phyloP scores from a whole-genome alignment of 1,140 invertebrate species.

The Conus ventricosus region DNA sequence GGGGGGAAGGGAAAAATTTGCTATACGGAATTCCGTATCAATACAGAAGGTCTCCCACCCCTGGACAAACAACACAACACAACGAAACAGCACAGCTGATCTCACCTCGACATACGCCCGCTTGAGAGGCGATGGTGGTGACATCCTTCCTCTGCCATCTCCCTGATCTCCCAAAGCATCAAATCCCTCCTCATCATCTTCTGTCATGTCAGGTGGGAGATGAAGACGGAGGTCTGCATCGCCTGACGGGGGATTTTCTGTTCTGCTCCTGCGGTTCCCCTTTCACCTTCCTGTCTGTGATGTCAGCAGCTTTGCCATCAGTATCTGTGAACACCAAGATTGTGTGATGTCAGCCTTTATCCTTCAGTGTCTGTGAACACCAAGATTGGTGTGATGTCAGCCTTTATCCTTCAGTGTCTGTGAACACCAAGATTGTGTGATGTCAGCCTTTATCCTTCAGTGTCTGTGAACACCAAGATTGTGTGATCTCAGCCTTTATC shows the following conservation, averaged over 20 bases:
- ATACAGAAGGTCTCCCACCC: too few species aligned
- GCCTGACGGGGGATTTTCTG: background rate
- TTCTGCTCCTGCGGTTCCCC: background rate
- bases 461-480: too few species aligned
- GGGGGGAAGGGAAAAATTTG: too few species aligned
- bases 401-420: too few species aligned
- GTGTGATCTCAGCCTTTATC: too few species aligned
- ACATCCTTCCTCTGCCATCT: background rate
- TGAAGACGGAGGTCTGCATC: background rate
- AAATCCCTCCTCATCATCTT: background rate
- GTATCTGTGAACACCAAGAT: background rate
- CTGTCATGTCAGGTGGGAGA: conserved; percentile 6
- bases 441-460: too few species aligned
- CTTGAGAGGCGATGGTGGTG: conserved; percentile 13
- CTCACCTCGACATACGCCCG: conserved; percentile 27
- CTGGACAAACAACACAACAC: background rate
- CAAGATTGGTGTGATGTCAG: too few species aligned
- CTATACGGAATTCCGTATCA: too few species aligned
- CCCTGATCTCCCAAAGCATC: background rate
- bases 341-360: too few species aligned
- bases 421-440: too few species aligned
- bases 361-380: too few species aligned
- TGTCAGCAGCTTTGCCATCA: background rate
- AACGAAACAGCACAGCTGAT: background rate
- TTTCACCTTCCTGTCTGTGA: background rate